These are phyloP conservation scores for Sparus aurata DNA, from an alignment of 2,797 vertebrate genomes.

Conservation along the genomic window DNA sequence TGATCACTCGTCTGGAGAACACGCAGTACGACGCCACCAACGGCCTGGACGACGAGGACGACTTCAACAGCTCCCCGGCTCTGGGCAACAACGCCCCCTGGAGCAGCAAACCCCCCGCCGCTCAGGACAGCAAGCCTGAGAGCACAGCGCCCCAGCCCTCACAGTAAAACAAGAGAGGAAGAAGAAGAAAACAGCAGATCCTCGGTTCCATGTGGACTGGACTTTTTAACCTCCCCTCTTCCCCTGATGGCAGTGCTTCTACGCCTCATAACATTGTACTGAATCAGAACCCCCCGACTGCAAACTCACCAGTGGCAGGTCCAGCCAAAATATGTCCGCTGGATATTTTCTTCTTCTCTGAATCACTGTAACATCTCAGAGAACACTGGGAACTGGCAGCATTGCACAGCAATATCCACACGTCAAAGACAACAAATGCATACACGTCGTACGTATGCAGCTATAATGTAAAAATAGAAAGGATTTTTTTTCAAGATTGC, in stretches of 20 bases:
- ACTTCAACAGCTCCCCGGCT: slow-evolving; percentile 97
- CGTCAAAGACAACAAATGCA: slow-evolving; percentile 64
- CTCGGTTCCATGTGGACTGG: slow-evolving; percentile 61
- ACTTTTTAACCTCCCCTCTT: slow-evolving; percentile 53
- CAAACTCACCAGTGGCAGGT: slow-evolving; percentile 53
- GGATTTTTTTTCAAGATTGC: slow-evolving; percentile 49
- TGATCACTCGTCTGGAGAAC: slow-evolving; percentile 99
- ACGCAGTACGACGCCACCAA: slow-evolving; percentile 99
- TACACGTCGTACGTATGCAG: slow-evolving; percentile 67
- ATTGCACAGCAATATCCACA: slow-evolving; percentile 76
- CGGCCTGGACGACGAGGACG: slow-evolving; percentile 98
- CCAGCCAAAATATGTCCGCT: slow-evolving; percentile 55
- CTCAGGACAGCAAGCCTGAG: slow-evolving; percentile 96
- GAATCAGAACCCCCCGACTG: slow-evolving; percentile 64
- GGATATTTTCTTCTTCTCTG: slow-evolving; percentile 72
- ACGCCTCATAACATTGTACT: slow-evolving; percentile 66
- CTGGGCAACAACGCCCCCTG: slow-evolving; percentile 96
- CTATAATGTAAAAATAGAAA: slow-evolving; percentile 67
- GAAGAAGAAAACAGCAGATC: slow-evolving; percentile 48
- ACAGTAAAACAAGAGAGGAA: slow-evolving; percentile 85
- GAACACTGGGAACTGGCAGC: slow-evolving; percentile 65
- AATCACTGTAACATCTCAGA: slow-evolving; percentile 68
- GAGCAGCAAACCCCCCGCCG: slow-evolving; percentile 94
- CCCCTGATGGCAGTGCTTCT: slow-evolving; percentile 56
- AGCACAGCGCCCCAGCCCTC: slow-evolving; percentile 95